Evolutionary conservation across 1,140 invertebrate genomes (phyloP), one percentile per base, ranked within the genome.

Genomic region (Drosophila azteca): DNA sequence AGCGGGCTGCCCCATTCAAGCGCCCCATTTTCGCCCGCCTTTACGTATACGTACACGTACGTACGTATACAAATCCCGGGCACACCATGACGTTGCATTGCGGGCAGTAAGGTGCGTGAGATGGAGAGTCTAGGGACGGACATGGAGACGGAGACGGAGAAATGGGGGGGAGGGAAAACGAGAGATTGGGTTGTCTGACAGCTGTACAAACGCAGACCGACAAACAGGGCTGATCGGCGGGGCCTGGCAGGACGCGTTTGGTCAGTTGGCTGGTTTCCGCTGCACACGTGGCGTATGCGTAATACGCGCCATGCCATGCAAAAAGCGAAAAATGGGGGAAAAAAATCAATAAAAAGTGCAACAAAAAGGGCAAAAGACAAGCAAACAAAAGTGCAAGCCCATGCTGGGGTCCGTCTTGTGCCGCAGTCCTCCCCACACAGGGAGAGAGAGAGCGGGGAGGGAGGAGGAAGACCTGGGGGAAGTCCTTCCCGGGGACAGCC

Each of bases 211-310:
- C 81, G 77, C 66, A 68, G 81, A 66, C 43, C 44, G 60, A 68
- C 72, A 80, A 85, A 84, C 81, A 80, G 60, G 59, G 52, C 54
- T 49, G 60, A 46, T 39, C 15, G 29, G 49, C 41, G 20, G 15
- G 8, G 9, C 6, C 11, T 31, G 67, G 62, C 71, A 81, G 82
- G 81, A 84, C 75, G 82, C 82, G 82, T 85, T 85, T 76, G 82
- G 82, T 85, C 82, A 85, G 82, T 85, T 53, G 82, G 39, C 65
- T 81, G 82, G 82, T 85, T 85, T 85, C 82, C 82, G 80, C 51
- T 84, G 80, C 80, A 84, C 65, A 83, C 80, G 80, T 60, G 57
- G 82, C 83, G 74, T 83, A 83, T 83, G 79, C 79, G 79, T 82
- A 82, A 82, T 82, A 67, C 71, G 70, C 65, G 68, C 66, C 79